Evolutionary conservation across 2,888 invertebrate genomes (phyloP), one percentile per base, ranked within the genome.

Genomic region (Ennomos erosarius): DNA sequence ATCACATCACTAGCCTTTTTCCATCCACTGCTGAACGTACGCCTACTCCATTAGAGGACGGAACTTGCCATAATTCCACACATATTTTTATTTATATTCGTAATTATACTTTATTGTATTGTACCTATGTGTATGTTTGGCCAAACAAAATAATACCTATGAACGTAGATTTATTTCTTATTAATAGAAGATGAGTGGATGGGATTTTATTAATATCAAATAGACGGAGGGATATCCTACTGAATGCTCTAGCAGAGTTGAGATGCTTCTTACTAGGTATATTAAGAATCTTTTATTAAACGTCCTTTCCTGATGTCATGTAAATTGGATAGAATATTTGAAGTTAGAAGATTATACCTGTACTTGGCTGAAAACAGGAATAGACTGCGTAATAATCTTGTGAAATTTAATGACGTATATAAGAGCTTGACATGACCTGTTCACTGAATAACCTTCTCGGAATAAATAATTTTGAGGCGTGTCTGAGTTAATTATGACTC

Each of bases 401-500:
- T 37, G 51, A 62, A 58, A 62, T 63, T 69, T 60, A 67, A 60
- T 63, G 60, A 55, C 50, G 58, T 63, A 57, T 64, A 64, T 68
- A 67, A 67, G 64, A 68, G 59, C 67, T 66, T 42, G 45, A 56
- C 59, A 42, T 49, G 49, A 46, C 16, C 44, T 65, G 67, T 64
- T 68, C 65, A 56, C 57, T 64, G 62, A 69, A 69, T n/a, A n/a
- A n/a, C n/a, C n/a, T n/a, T n/a, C n/a, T n/a, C n/a, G n/a, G n/a
- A n/a, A n/a, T 71, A 69, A 69, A 68, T 67, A 65, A 69, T 62
- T 55, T 59, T 36, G 62, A 63, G 51, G 54, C 54, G 54, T 59
- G 52, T 49, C 58, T 66, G 59, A 68, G 67, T 61, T 59, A 50
- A 60, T 67, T 58, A 55, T 64, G 48, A 52, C 16, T 49, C 56